phyloP scores from a whole-genome alignment of 2,113 vertebrate species.

The Felis chaus region DNA sequence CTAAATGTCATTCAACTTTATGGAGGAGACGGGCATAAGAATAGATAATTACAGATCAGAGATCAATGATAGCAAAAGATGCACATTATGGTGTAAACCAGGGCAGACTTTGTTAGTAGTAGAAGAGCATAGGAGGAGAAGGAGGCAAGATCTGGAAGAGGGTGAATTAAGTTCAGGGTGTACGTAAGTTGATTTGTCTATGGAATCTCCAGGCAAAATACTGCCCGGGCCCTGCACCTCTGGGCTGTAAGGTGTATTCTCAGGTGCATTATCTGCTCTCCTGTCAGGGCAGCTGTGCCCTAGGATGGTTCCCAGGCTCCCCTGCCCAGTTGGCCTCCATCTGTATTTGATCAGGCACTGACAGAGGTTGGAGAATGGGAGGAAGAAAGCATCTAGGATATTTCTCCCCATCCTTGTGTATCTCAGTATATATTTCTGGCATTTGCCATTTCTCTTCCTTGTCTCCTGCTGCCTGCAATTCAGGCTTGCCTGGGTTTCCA shows the following conservation, averaged over 20 bases:
- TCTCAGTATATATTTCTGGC: neutral
- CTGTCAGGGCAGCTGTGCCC: too few species aligned
- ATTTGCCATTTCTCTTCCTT: neutral
- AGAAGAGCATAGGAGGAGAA: neutral
- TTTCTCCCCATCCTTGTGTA: neutral
- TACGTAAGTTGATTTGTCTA: too few species aligned
- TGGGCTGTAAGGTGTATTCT: neutral
- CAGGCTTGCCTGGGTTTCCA: neutral
- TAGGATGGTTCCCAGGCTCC: neutral
- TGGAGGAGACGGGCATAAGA: neutral
- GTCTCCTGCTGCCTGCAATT: neutral
- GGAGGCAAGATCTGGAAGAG: neutral
- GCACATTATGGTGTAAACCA: neutral
- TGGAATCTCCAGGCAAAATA: neutral
- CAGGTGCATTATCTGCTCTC: neutral
- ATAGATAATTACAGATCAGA: neutral
- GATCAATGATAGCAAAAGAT: neutral
- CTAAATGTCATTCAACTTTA: neutral
- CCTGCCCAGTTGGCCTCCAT: neutral
- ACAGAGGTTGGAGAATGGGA: neutral
- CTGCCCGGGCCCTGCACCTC: fast-evolving
- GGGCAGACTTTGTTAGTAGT: neutral
- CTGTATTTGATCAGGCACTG: neutral
- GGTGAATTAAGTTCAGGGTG: neutral
- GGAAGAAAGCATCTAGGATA: neutral